A percentile compares a stretch with the other conserved stretches of the same genome.
Conservation (phyloP, 2,113 vertebrate genomes). For the Phocoena phocoena region DNA sequence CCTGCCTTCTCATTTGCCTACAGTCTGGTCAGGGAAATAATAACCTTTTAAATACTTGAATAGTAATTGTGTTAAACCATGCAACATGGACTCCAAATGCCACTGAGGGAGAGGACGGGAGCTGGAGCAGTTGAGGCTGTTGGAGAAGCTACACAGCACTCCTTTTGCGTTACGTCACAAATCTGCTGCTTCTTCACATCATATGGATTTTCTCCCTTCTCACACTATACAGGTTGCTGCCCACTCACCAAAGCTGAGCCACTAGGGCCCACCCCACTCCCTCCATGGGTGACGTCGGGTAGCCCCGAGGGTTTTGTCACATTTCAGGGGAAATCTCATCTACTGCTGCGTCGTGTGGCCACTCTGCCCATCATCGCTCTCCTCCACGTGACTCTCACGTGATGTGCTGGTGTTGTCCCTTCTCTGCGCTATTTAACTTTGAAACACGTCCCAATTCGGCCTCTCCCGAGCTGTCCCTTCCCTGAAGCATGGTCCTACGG, state of each 20-base stretch:
- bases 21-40: not conserved
- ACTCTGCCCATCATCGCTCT: too few species aligned
- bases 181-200: not conserved
- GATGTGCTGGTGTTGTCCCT: not conserved
- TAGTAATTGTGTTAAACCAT: not conserved
- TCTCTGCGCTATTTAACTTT: not conserved
- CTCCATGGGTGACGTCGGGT: not conserved
- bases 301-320: not conserved
- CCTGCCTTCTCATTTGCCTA: not conserved
- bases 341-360: fast-evolving
- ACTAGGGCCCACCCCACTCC: fast-evolving
- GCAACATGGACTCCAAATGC: not conserved
- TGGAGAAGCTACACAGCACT: not conserved
- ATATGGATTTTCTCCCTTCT: not conserved
- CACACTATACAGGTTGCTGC: not conserved
- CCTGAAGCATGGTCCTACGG: not conserved
- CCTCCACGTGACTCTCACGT: fast-evolving
- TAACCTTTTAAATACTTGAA: not conserved
- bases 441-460: not conserved
- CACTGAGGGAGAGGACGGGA: not conserved
- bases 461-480: not conserved
- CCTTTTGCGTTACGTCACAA: not conserved
- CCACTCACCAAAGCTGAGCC: not conserved
- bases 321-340: not conserved
- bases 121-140: not conserved